Percentiles rank a stretch among this genome's conserved stretches.
These are phyloP conservation scores for Caenorhabditis remanei DNA, from an alignment of 1,140 invertebrate genomes.

Conservation along the genomic window DNA sequence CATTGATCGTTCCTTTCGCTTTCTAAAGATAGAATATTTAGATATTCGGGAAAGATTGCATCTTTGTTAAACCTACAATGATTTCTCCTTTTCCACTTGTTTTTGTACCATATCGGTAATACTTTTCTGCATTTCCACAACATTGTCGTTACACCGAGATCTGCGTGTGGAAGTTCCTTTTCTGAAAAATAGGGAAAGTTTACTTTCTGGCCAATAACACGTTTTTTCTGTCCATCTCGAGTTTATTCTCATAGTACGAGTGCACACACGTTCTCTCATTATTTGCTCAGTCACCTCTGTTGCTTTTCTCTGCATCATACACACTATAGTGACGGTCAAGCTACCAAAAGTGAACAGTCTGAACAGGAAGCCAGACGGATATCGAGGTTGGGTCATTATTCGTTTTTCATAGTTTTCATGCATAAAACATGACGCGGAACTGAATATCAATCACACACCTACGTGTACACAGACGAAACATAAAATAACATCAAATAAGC, in stretches of 20 bases:
- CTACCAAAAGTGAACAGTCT: background rate
- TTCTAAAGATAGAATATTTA: constrained; percentile 45
- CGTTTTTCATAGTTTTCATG: constrained; percentile 1
- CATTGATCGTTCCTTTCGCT: constrained; percentile 43
- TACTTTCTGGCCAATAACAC: background rate
- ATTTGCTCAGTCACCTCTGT: constrained; percentile 18
- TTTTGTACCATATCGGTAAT: constrained; percentile 42
- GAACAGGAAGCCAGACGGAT: background rate
- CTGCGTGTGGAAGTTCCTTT: constrained; percentile 41
- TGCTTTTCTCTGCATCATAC: background rate
- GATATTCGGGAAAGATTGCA: background rate
- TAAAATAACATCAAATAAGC: background rate
- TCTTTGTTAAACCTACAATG: constrained; percentile 15
- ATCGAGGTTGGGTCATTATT: background rate
- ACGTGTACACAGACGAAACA: background rate
- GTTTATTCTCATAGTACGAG: background rate
- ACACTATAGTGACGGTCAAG: background rate
- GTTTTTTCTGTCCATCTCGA: background rate
- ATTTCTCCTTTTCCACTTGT: constrained; percentile 45
- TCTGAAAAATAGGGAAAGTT: background rate
- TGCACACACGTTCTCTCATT: background rate
- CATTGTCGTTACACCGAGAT: background rate
- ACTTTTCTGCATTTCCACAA: constrained; percentile 34
- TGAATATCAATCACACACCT: constrained; percentile 47
- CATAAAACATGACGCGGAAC: constrained; percentile 35